A percentile compares a stretch with the other conserved stretches of the same genome.
phyloP scores from a whole-genome alignment of 2,797 vertebrate species.

The Alcedo atthis region DNA sequence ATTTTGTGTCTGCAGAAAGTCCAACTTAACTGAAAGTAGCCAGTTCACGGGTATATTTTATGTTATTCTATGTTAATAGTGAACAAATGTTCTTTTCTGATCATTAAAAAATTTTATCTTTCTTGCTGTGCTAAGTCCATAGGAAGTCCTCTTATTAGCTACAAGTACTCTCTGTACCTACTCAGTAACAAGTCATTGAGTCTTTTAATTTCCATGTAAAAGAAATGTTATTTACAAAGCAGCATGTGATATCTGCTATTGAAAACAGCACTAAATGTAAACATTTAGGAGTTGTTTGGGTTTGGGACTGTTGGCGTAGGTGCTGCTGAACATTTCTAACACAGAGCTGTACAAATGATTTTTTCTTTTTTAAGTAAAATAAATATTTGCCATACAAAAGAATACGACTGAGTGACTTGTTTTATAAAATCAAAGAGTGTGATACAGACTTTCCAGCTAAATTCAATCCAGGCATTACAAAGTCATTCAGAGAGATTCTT shows the following conservation, averaged over 20 bases:
- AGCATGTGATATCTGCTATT: background rate
- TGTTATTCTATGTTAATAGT: background rate
- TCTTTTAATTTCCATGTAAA: background rate
- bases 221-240: background rate
- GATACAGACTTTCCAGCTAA: background rate
- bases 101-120: background rate
- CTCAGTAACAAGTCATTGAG: background rate
- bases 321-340: background rate
- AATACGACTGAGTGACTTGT: background rate
- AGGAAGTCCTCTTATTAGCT: background rate
- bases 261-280: background rate
- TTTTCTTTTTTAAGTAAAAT: background rate
- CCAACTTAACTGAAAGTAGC: background rate
- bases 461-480: background rate
- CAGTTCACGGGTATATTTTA: background rate
- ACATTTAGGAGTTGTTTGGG: background rate
- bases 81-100: background rate
- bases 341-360: background rate
- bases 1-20: background rate
- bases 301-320: rapidly evolving
- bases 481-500: background rate
- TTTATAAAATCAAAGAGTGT: background rate
- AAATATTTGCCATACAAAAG: background rate
- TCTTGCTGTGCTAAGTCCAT: background rate
- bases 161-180: background rate